These are phyloP conservation scores for Burhinus oedicnemus DNA, from an alignment of 2,113 vertebrate species.

Conservation along the genomic window DNA sequence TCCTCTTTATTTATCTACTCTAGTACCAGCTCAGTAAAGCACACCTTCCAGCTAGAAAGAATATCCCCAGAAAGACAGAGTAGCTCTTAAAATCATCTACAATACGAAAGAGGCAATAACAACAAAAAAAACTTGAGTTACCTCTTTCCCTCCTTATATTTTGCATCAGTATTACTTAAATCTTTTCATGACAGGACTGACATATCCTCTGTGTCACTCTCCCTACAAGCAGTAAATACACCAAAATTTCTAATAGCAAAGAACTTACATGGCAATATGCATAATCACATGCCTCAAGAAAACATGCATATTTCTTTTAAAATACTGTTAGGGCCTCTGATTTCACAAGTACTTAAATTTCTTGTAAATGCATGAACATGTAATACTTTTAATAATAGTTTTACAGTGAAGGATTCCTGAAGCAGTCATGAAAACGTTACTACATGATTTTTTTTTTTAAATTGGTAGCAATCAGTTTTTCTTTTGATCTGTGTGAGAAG, in stretches of 20 bases:
- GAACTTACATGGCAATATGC: constrained; percentile 32
- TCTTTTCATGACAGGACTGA: constrained; percentile 3
- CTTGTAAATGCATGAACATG: constrained; percentile 10
- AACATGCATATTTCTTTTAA: background rate
- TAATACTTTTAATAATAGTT: constrained; percentile 18
- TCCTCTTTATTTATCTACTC: background rate
- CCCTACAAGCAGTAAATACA: constrained; percentile 10
- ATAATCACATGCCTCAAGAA: constrained; percentile 32
- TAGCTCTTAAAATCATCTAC: background rate
- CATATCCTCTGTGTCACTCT: constrained; percentile 35
- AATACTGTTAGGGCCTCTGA: background rate
- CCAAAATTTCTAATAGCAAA: background rate
- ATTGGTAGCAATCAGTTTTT: constrained; percentile 20
- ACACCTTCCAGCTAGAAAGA: background rate
- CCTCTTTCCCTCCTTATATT: constrained; percentile 6
- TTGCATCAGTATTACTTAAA: constrained; percentile 38
- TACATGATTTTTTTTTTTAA: constrained; percentile 2
- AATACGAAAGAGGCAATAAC: background rate
- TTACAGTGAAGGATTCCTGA: constrained; percentile 14
- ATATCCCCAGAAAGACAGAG: background rate
- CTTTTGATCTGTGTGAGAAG: constrained; percentile 16
- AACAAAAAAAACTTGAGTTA: background rate
- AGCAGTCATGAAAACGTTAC: constrained; percentile 3
- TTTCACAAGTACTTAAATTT: background rate
- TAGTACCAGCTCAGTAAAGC: background rate